Evolutionary conservation across 2,113 vertebrate species (phyloP), one percentile per base, ranked within the genome.

Genomic region (Melanerpes formicivorus): DNA sequence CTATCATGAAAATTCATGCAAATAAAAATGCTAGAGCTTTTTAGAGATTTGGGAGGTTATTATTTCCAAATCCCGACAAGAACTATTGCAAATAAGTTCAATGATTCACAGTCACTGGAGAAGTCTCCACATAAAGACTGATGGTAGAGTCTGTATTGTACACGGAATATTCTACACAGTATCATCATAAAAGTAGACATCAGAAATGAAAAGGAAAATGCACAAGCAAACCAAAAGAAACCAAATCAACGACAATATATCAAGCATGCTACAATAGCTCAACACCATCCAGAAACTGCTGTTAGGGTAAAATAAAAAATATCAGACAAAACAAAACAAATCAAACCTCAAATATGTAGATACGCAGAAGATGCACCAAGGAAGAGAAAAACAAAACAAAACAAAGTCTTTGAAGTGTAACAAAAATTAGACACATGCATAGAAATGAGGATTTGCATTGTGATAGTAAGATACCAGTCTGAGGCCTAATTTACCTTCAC

Each of bases 401-500:
- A 60, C 95, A 88, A 60, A 97, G 96, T 90, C 87, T 89, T 95
- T 95, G 94, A 73, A 97, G 70, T 97, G 93, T 92, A 89, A 97
- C 80, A 97, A 96, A 96, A 98, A 95, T 97, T 88, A 98, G 96
- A 95, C 94, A 94, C 99, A 99, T 99, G 99, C 99, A 98, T 96
- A 96, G 89, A 98, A 97, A 97, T 97, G 97, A 97, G 98, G 93
- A 94, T 98, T 98, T 97, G 97, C 46, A 92, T 97, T 98, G 97
- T 97, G 95, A 94, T 96, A 97, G 93, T 96, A 96, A 96, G 97
- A 98, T 95, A 97, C 96, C 92, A 97, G 96, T 97, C 90, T 98
- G 94, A 98, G 96, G 96, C 95, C 97, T 98, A 97, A 98, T 98
- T 99, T 99, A 99, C 99, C 99, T 99, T 99, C 99, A 84, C 99